Conservation (phyloP, 2,888 invertebrate species). For the Rhynchonema sp. region DNA sequence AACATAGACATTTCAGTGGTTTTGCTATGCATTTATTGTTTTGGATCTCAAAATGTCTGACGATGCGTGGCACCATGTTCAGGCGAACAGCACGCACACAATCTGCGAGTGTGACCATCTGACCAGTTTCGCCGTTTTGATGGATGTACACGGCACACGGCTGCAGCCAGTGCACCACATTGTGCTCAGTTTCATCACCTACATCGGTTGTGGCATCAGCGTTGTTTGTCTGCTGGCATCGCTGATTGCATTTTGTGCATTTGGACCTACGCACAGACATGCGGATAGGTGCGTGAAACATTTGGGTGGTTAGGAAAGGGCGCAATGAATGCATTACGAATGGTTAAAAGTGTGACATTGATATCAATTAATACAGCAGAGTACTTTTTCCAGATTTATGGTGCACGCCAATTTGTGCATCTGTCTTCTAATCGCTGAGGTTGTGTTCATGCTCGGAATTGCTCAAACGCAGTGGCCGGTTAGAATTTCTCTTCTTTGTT, state of each 20-base stretch:
- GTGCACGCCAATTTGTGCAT: constrained; percentile 84
- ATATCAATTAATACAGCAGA: no score
- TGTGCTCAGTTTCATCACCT: constrained; percentile 9
- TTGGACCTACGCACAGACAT: constrained; percentile 28
- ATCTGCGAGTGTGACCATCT: constrained; percentile 69
- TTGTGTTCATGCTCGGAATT: constrained; percentile 68
- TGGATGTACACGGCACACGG: constrained; percentile 46
- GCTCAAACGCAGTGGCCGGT: constrained; percentile 43
- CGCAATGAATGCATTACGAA: no score
- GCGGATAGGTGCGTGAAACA: no score
- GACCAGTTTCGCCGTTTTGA: constrained; percentile 74
- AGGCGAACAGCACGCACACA: constrained; percentile 32
- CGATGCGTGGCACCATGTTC: no score
- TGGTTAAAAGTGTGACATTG: no score
- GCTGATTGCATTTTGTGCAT: constrained; percentile 6
- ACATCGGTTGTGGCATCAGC: constrained; percentile 9
- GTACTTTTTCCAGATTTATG: constrained; percentile 58
- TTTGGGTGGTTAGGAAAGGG: no score
- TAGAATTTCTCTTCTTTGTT: constrained; percentile 8
- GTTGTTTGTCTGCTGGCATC: constrained; percentile 7
- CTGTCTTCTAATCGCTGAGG: constrained; percentile 66
- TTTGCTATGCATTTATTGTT: no score
- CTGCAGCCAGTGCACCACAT: constrained; percentile 15
- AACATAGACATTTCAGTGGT: no score
- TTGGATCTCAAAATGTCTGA: no score